These are phyloP conservation scores for Myiagra hebetior DNA, from an alignment of 2,113 vertebrate species.

Conservation along the genomic window DNA sequence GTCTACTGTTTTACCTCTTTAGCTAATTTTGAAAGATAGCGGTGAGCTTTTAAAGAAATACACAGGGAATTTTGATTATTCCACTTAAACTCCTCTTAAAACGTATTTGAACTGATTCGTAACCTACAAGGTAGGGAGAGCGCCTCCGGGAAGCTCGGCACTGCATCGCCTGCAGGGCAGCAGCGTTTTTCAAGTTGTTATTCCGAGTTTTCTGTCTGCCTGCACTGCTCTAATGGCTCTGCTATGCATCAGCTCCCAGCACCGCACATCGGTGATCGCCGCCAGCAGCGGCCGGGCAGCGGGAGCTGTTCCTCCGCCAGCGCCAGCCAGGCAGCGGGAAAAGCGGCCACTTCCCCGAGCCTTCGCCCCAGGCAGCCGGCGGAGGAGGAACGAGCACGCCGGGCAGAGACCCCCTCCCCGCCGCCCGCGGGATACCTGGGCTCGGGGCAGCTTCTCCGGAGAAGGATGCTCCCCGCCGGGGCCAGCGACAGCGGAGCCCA, in stretches of 20 bases:
- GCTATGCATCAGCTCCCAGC: not conserved
- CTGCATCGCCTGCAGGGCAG: not conserved
- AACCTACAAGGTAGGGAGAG: not conserved
- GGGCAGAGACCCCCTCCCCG: not conserved
- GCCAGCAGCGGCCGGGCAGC: not conserved
- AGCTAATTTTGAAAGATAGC: not conserved
- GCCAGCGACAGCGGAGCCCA: not conserved
- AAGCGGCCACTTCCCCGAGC: not conserved
- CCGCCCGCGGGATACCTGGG: not conserved
- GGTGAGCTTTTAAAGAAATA: not conserved
- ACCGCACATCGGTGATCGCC: fast-evolving
- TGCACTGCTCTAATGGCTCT: not conserved
- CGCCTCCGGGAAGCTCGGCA: not conserved
- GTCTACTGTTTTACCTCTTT: not conserved
- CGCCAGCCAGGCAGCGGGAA: fast-evolving
- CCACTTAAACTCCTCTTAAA: not conserved
- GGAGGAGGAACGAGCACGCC: not conserved
- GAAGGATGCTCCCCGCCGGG: not conserved
- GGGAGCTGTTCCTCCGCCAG: not conserved
- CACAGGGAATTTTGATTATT: not conserved
- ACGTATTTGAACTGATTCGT: fast-evolving
- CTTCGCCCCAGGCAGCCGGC: not conserved
- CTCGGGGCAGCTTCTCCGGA: not conserved
- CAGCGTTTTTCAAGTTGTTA: not conserved
- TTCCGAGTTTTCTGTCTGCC: not conserved